Conservation (phyloP, 2,888 invertebrate genomes). For the Stegana nigrithorax region DNA sequence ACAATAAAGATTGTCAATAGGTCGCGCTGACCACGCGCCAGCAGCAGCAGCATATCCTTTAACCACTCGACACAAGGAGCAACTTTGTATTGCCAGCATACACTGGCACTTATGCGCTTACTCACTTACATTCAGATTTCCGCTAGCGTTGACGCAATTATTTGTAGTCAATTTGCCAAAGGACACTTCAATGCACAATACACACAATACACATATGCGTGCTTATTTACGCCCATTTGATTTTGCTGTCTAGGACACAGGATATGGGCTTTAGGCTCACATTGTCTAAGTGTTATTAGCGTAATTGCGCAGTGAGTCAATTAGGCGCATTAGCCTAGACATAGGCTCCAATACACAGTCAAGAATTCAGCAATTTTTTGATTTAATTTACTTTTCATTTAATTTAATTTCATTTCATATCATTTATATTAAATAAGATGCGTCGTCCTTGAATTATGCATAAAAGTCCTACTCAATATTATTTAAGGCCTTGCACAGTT, state of each 20-base stretch:
- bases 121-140: too few relatives aligned
- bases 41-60: background rate
- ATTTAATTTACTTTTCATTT: background rate
- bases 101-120: too few relatives aligned
- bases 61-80: conserved; percentile 39
- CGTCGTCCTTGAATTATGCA: conserved; percentile 1
- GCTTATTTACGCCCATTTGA: conserved; percentile 25
- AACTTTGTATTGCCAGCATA: too few relatives aligned
- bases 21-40: conserved; percentile 45
- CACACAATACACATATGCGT: conserved; percentile 26
- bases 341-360: too few relatives aligned
- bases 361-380: too few relatives aligned
- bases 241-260: background rate
- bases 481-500: background rate
- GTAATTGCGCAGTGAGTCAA: conserved; percentile 47
- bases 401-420: background rate
- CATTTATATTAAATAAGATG: too few relatives aligned
- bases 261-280: background rate
- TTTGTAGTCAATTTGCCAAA: conserved; percentile 63
- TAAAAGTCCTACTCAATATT: background rate
- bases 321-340: background rate
- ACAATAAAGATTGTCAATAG: conserved; percentile 67
- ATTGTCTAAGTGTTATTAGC: conserved; percentile 48
- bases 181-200: conserved; percentile 42
- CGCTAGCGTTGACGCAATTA: conserved; percentile 66